Evolutionary conservation across 2,888 invertebrate species (phyloP), one percentile per base, ranked within the genome.

Genomic region (Catocala fraxini): DNA sequence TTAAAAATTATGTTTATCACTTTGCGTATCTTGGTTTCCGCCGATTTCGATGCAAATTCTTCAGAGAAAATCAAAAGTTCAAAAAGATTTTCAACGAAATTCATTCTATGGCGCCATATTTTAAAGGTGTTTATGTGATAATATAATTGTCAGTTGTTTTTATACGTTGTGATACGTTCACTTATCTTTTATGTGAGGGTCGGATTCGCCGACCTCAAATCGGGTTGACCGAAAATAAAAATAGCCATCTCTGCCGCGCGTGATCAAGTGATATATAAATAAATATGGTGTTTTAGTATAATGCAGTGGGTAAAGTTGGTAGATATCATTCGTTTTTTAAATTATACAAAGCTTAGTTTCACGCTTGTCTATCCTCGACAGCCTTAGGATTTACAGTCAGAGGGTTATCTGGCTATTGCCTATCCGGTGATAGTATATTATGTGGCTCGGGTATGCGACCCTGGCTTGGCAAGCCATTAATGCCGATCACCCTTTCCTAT

Each of bases 1-100:
- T 72, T 72, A 63, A 72, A 51, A 82, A 75, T 62, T 81, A 77
- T 77, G 73, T 68, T 52, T 59, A 76, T 65, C 71, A 59, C 56
- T 60, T 70, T 67, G 73, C 71, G 63, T 64, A 69, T 65, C 53
- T 58, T 11, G 43, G 63, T 75, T 75, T 70, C 68, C 56, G 63
- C 69, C 73, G 73, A 80, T 85, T 82, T 76, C 63, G 76, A 85
- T 84, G 82, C 75, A 83, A 86, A 85, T 85, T 77, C 73, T 70
- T 60, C 42, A 57, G 60, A 67, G 73, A 46, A 65, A 59, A 41
- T 56, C 5, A 33, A 56, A 33, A 45, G 34, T 62, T 63, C 15
- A 55, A 35, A 49, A 13, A 49, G 10, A 56, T 12, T 63, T 59
- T 53, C 6, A 52, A 41, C 48, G 39, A 59, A 15, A 13, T 13